phyloP scores from a whole-genome alignment of 2,113 vertebrate genomes.

The Danionella cerebrum region DNA sequence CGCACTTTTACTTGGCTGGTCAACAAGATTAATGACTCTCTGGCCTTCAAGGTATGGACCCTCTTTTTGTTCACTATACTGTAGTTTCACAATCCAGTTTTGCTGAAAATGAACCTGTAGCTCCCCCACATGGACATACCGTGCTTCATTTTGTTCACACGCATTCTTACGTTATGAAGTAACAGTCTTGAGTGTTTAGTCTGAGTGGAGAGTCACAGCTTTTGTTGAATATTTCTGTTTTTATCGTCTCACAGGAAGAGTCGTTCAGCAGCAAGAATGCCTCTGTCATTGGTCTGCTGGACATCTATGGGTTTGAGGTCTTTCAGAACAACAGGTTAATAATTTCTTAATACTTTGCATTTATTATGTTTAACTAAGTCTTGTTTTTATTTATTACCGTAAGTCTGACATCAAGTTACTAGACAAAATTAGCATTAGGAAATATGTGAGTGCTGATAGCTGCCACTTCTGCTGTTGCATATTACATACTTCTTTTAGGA shows the following conservation, averaged over 20 bases:
- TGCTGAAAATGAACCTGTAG: neutral
- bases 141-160: too few relatives aligned
- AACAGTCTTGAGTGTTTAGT: neutral
- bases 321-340: slow-evolving; percentile 92
- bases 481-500: too few relatives aligned
- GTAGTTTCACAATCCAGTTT: neutral
- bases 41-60: slow-evolving; percentile 75
- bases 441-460: too few relatives aligned
- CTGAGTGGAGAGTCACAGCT: neutral
- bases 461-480: too few relatives aligned
- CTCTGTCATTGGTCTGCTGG: slow-evolving; percentile 86
- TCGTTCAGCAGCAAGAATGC: slow-evolving; percentile 67
- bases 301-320: slow-evolving; percentile 96
- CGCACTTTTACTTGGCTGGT: slow-evolving; percentile 97
- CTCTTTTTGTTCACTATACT: neutral
- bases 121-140: slow-evolving; percentile 25
- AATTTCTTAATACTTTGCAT: neutral
- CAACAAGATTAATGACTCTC: slow-evolving; percentile 87
- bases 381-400: too few relatives aligned
- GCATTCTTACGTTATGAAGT: too few relatives aligned
- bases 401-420: too few relatives aligned
- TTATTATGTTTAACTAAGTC: too few relatives aligned
- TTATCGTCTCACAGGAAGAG: slow-evolving; percentile 64
- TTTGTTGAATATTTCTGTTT: neutral
- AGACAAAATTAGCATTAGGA: too few relatives aligned